These are phyloP conservation scores for Regulus satrapa DNA, from an alignment of 2,113 vertebrate genomes.

Conservation along the genomic window DNA sequence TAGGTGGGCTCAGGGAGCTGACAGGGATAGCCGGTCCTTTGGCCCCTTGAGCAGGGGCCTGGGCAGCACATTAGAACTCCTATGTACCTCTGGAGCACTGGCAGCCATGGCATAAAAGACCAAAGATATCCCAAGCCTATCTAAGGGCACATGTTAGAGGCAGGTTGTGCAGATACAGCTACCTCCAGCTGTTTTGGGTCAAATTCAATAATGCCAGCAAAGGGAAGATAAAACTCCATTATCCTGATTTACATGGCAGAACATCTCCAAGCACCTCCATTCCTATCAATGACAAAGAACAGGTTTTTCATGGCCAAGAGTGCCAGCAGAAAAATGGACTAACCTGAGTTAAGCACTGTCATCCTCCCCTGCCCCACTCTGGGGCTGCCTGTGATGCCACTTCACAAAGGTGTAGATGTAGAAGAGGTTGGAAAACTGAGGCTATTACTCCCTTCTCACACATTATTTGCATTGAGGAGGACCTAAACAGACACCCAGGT, in stretches of 20 bases:
- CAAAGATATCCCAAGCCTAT: not conserved
- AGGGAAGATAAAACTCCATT: not conserved
- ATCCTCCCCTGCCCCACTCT: not conserved
- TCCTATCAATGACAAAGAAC: not conserved
- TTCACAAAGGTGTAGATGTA: not conserved
- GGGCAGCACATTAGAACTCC: not conserved
- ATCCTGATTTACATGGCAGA: not conserved
- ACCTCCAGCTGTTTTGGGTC: not conserved
- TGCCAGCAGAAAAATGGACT: not conserved
- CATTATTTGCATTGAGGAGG: not conserved
- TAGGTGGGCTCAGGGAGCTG: not conserved
- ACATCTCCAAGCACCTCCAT: not conserved
- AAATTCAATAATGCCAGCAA: not conserved
- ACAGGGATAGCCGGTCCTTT: not conserved
- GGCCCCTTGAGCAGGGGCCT: not conserved
- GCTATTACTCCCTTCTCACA: not conserved
- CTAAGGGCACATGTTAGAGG: not conserved
- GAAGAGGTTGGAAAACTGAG: not conserved
- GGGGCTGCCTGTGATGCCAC: fast-evolving
- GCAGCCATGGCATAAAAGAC: not conserved
- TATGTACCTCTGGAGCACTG: not conserved
- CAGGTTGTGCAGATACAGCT: not conserved
- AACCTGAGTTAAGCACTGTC: not conserved
- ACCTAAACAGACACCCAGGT: not conserved
- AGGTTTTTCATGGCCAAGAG: not conserved